Percentiles rank a stretch among this genome's conserved stretches.
Conservation (phyloP, 2,797 vertebrate species). For the Esox masquinongy region DNA sequence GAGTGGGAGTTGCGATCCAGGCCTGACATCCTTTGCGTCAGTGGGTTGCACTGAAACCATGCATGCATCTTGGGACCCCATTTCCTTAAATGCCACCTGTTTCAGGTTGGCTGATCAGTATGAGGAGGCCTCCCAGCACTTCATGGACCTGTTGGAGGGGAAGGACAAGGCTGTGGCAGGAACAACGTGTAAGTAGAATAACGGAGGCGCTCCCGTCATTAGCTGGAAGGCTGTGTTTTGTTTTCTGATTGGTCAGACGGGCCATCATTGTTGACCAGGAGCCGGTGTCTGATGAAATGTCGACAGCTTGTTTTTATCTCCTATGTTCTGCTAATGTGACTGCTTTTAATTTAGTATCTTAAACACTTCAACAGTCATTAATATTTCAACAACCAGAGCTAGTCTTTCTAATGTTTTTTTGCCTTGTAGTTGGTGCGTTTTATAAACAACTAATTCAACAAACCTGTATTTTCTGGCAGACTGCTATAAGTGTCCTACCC, state of each 20-base stretch:
- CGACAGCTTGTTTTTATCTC: no score
- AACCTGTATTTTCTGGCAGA: no score
- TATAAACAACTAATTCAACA: no score
- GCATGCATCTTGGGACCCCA: neutral
- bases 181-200: constrained; percentile 89
- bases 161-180: constrained; percentile 93
- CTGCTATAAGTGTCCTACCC: no score
- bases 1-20: neutral
- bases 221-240: neutral
- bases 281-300: neutral
- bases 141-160: constrained; percentile 94
- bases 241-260: neutral
- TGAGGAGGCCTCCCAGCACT: constrained; percentile 90
- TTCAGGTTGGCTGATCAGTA: constrained; percentile 90
- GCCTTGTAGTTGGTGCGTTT: no score
- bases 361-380: no score
- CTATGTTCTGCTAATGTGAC: no score
- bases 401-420: no score
- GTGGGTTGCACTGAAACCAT: neutral
- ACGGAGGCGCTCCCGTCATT: no score
- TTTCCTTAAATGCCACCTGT: constrained; percentile 5
- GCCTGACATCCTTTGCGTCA: neutral
- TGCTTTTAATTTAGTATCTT: no score
- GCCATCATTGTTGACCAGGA: no score
- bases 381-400: no score